Percentiles rank a stretch among this genome's conserved stretches.
Evolutionary conservation across 2,888 invertebrate genomes (phyloP).

Genomic region (Oxytorus armatus): DNA sequence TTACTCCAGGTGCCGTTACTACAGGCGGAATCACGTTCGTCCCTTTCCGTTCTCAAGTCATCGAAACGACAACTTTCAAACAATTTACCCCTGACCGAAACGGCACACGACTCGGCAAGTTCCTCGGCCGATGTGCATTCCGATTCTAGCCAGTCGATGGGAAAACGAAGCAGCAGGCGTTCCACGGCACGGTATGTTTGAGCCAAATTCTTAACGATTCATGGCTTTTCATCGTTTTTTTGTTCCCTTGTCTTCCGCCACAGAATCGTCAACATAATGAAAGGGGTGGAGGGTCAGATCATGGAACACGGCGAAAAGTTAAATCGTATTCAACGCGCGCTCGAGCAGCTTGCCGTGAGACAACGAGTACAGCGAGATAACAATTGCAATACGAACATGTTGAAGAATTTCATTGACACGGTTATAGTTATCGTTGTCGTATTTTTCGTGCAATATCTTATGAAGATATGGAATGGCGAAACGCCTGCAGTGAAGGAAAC

Average conservation of each 20-base stretch:
- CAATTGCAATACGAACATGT: conserved; percentile 76
- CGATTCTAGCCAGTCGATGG: conserved; percentile 85
- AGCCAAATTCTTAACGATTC: background rate
- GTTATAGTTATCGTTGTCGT: conserved; percentile 80
- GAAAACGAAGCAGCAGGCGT: conserved; percentile 79
- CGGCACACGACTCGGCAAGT: conserved; percentile 85
- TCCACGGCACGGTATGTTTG: conserved; percentile 77
- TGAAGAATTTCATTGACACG: conserved; percentile 79
- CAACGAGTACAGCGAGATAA: conserved; percentile 80
- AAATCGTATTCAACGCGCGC: conserved; percentile 80
- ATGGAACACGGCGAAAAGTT: conserved; percentile 80
- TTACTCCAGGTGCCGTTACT: conserved; percentile 83
- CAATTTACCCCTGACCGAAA: conserved; percentile 84
- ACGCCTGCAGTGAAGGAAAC: conserved; percentile 73
- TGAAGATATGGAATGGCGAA: conserved; percentile 76
- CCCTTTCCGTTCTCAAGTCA: conserved; percentile 85
- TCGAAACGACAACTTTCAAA: conserved; percentile 85
- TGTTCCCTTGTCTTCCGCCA: conserved; percentile 30
- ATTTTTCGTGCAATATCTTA: conserved; percentile 79
- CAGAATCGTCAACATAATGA: conserved; percentile 78
- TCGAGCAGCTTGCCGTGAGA: conserved; percentile 80
- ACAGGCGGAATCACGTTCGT: conserved; percentile 86
- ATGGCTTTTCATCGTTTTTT: background rate
- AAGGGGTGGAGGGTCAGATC: conserved; percentile 80
- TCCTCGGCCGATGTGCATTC: conserved; percentile 85